Evolutionary conservation across 1,140 invertebrate genomes (phyloP).

Genomic region (Sminthurides bifidus): DNA sequence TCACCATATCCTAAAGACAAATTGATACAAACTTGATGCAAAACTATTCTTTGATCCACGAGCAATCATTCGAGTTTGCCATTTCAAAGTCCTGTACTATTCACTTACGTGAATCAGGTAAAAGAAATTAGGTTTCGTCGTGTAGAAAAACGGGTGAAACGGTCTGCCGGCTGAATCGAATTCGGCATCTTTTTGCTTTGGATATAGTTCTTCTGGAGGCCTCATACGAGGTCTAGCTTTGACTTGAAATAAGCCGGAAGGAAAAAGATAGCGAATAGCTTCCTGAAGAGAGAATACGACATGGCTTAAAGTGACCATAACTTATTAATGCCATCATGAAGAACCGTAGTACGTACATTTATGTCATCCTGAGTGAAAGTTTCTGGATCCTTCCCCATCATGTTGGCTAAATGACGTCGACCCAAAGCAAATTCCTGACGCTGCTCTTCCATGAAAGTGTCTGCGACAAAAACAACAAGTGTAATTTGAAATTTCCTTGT

Average conservation of each 20-base stretch:
- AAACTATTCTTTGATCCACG: constrained; percentile 33
- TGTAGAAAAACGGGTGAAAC: constrained; percentile 81
- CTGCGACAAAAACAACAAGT: constrained; percentile 36
- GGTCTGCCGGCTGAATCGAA: constrained; percentile 82
- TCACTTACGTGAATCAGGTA: constrained; percentile 59
- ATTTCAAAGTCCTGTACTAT: not conserved
- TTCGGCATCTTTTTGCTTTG: constrained; percentile 70
- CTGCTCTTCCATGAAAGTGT: constrained; percentile 74
- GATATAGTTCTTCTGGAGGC: constrained; percentile 71
- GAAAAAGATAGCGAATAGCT: constrained; percentile 82
- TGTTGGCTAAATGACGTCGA: constrained; percentile 89
- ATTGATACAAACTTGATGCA: constrained; percentile 9
- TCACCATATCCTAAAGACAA: constrained; percentile 15
- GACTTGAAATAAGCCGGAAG: constrained; percentile 73
- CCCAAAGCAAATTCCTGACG: constrained; percentile 75
- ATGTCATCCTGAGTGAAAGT: constrained; percentile 77
- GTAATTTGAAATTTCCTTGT: not conserved
- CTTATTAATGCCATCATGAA: not conserved
- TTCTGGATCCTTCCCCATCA: constrained; percentile 88
- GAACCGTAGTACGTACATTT: constrained; percentile 52
- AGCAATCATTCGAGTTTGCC: not conserved
- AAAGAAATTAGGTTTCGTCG: constrained; percentile 68
- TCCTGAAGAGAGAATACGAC: constrained; percentile 43
- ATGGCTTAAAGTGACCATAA: constrained; percentile 15
- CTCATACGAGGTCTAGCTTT: constrained; percentile 73